phyloP scores from a whole-genome alignment of 1,140 invertebrate species.

The Calycopis cecrops region DNA sequence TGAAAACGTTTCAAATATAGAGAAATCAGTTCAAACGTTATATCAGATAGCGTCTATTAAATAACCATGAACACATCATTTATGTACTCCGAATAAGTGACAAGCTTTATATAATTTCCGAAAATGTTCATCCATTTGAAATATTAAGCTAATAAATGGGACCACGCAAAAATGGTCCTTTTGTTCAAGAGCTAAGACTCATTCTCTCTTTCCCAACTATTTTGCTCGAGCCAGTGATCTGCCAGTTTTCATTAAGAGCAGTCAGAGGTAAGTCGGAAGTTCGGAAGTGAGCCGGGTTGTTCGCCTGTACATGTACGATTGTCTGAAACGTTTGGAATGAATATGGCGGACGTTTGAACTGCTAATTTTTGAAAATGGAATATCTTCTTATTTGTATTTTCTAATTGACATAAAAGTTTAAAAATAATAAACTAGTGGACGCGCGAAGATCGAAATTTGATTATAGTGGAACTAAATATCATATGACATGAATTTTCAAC shows the following conservation, averaged over 20 bases:
- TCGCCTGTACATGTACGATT: slow-evolving; percentile 54
- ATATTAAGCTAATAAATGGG: slow-evolving; percentile 5
- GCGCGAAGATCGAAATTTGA: too few species aligned
- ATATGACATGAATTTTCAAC: too few species aligned
- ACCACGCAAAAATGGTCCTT: slow-evolving; percentile 9
- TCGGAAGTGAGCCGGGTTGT: slow-evolving; percentile 36
- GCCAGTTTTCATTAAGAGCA: slow-evolving; percentile 66
- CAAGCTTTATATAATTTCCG: slow-evolving; percentile 3
- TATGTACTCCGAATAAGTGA: not conserved
- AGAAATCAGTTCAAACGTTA: too few species aligned
- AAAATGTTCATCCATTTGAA: slow-evolving; percentile 9
- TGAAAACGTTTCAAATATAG: too few species aligned
- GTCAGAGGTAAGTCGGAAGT: slow-evolving; percentile 55
- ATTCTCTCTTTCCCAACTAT: slow-evolving; percentile 26
- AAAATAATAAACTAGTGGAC: too few species aligned
- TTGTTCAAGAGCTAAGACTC: slow-evolving; percentile 18
- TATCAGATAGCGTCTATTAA: not conserved
- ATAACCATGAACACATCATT: not conserved
- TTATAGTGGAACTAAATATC: too few species aligned
- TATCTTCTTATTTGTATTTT: too few species aligned
- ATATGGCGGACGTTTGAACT: slow-evolving; percentile 25
- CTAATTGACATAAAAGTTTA: too few species aligned
- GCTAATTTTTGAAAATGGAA: not conserved
- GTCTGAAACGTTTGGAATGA: slow-evolving; percentile 46
- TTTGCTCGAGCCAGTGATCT: slow-evolving; percentile 53